Base-by-base conservation (phyloP, 2,113 vertebrate genomes). In the Embiotoca jacksoni region DNA sequence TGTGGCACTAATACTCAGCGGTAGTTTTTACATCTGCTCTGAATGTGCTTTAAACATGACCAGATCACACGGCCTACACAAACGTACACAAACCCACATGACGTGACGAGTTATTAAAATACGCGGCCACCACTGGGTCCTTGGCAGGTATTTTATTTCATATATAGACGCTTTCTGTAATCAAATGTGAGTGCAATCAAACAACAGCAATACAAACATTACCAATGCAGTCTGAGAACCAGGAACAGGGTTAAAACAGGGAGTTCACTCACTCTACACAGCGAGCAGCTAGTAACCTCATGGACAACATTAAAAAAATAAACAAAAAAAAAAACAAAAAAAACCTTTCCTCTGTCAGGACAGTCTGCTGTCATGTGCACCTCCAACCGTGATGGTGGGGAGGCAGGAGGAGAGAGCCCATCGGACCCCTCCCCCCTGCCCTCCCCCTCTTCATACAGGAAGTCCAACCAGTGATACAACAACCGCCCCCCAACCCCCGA, bases 121-220 rank as follows among this genome's bases (percentile, higher is more conserved):
- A 88, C 62, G 52, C 83, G 72, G 75, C 69, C 79, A 88, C 77
- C 78, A 87, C 70, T 36, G 75, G 68, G 59, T 87, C 92, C 90
- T 91, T 93, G 89, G 91, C 85, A 92, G 93, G 91, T 90, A 91
- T 91, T 93, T 95, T 93, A 93, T 93, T 92, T 94, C 91, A 93
- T 93, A 94, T 94, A 94, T 95, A 94, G 88, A 94, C 87, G 89
- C 89, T 93, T 93, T 93, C 92, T 91, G 91, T 93, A 94, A 94
- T 93, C 94, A 94, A 95, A 94, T 92, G 91, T 92, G 93, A 95
- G 93, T 94, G 95, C 95, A 97, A 96, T 96, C 94, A 96, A 98
- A 96, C 95, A 96, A 97, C 96, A 97, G 94, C 96, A 96, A 94
- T 96, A 96, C 95, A 93, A 94, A 94, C 92, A 90, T 92, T 88